These are phyloP conservation scores for Mizuhopecten yessoensis DNA, from an alignment of 1,140 invertebrate species.

Conservation along the genomic window DNA sequence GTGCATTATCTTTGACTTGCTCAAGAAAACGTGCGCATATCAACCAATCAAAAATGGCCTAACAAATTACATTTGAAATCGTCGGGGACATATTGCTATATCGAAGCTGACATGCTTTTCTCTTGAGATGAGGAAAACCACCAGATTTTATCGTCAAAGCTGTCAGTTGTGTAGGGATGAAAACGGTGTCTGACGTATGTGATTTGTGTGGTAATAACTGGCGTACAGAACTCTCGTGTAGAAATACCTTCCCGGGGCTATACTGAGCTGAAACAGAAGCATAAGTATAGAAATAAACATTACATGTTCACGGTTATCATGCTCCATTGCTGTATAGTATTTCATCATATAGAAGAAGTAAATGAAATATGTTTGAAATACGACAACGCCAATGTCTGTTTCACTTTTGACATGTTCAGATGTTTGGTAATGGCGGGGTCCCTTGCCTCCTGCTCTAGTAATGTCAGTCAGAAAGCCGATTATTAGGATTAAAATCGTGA, in stretches of 20 bases:
- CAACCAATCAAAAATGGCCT: too few relatives aligned
- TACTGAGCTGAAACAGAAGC: background rate
- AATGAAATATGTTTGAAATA: background rate
- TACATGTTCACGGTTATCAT: background rate
- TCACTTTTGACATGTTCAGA: background rate
- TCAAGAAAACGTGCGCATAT: too few relatives aligned
- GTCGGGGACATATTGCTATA: background rate
- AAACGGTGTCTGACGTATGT: background rate
- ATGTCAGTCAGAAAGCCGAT: too few relatives aligned
- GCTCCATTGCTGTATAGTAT: background rate
- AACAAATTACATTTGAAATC: background rate
- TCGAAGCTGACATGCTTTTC: background rate
- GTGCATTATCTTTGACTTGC: too few relatives aligned
- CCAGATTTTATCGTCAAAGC: background rate
- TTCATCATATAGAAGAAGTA: background rate
- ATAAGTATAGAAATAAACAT: background rate
- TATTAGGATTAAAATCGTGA: too few relatives aligned
- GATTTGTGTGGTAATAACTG: background rate
- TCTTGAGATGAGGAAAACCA: background rate
- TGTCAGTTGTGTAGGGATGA: background rate
- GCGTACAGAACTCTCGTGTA: background rate
- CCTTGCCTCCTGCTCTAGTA: too few relatives aligned
- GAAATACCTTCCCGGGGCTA: background rate
- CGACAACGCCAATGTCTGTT: background rate
- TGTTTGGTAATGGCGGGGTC: too few relatives aligned